Percentiles rank a stretch among this genome's conserved stretches.
These are phyloP conservation scores for Nineta flava DNA, from an alignment of 2,888 invertebrate species.

Conservation along the genomic window DNA sequence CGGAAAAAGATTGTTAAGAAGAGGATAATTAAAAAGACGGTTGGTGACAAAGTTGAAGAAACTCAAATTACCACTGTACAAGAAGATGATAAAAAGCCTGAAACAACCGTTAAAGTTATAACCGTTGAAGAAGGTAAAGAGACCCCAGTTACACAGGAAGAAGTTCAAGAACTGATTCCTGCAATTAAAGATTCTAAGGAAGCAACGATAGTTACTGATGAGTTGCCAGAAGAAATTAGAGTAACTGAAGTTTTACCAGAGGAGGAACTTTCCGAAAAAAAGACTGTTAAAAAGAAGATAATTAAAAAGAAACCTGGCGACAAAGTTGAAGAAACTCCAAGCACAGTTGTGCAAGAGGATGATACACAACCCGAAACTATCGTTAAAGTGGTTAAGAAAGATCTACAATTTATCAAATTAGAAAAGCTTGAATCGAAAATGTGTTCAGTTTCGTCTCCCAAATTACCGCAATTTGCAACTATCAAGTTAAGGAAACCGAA, in stretches of 20 bases:
- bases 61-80: slow-evolving; percentile 16
- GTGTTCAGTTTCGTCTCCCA: too few species aligned
- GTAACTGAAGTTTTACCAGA: slow-evolving; percentile 16
- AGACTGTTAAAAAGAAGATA: not conserved
- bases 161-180: too few species aligned
- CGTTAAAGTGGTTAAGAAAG: slow-evolving; percentile 3
- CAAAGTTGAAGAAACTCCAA: slow-evolving; percentile 9
- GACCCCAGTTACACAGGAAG: too few species aligned
- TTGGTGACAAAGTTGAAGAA: slow-evolving; percentile 13
- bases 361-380: slow-evolving; percentile 3
- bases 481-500: slow-evolving; percentile 41
- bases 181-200: too few species aligned
- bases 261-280: slow-evolving; percentile 17
- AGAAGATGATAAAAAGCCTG: slow-evolving; percentile 21
- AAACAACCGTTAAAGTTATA: slow-evolving; percentile 11
- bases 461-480: slow-evolving; percentile 42
- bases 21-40: slow-evolving; percentile 8
- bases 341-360: slow-evolving; percentile 14
- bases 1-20: slow-evolving; percentile 11
- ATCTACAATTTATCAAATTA: not conserved
- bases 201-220: too few species aligned
- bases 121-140: slow-evolving; percentile 13
- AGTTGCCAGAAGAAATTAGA: slow-evolving; percentile 27
- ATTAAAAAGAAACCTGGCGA: slow-evolving; percentile 8
- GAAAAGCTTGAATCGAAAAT: slow-evolving; percentile 26